Percentiles rank a stretch among this genome's conserved stretches.
Conservation (phyloP, 1,140 invertebrate genomes). For the Drosophila equinoxialis region DNA sequence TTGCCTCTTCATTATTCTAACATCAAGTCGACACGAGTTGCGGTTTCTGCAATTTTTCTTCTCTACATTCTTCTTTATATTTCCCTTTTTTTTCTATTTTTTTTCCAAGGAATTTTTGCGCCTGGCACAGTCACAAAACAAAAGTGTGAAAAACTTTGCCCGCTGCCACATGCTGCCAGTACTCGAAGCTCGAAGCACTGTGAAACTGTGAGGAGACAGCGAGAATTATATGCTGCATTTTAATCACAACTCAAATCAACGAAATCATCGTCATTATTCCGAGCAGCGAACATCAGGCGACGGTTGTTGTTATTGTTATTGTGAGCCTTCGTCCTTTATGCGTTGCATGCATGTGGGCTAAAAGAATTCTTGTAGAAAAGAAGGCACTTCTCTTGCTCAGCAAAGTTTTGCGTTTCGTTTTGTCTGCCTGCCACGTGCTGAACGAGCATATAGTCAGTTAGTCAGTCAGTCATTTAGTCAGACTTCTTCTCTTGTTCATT, state of each 20-base stretch:
- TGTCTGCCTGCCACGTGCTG: not conserved
- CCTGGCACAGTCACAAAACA: slow-evolving; percentile 52
- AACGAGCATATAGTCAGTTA: not conserved
- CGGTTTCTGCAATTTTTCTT: slow-evolving; percentile 81
- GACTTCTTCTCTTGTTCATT: slow-evolving; percentile 7
- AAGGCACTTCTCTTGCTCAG: slow-evolving; percentile 5
- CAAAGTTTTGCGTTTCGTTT: slow-evolving; percentile 7
- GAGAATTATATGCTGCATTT: slow-evolving; percentile 81
- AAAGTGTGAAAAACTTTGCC: slow-evolving; percentile 66
- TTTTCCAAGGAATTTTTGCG: slow-evolving; percentile 38
- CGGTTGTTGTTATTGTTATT: not conserved
- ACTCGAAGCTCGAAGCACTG: slow-evolving; percentile 30
- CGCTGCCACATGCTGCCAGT: slow-evolving; percentile 59
- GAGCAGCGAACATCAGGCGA: slow-evolving; percentile 52
- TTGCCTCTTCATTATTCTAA: slow-evolving; percentile 82
- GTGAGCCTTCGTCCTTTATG: slow-evolving; percentile 22
- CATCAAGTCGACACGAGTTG: slow-evolving; percentile 81
- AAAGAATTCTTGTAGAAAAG: slow-evolving; percentile 27
- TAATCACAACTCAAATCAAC: slow-evolving; percentile 82
- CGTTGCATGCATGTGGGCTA: slow-evolving; percentile 41
- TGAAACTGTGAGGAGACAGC: slow-evolving; percentile 20
- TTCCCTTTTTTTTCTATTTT: slow-evolving; percentile 30
- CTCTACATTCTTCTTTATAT: slow-evolving; percentile 33
- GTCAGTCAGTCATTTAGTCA: not conserved
- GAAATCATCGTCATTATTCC: slow-evolving; percentile 77